Conservation (phyloP, 2,113 vertebrate species). For the Mixornis gularis region DNA sequence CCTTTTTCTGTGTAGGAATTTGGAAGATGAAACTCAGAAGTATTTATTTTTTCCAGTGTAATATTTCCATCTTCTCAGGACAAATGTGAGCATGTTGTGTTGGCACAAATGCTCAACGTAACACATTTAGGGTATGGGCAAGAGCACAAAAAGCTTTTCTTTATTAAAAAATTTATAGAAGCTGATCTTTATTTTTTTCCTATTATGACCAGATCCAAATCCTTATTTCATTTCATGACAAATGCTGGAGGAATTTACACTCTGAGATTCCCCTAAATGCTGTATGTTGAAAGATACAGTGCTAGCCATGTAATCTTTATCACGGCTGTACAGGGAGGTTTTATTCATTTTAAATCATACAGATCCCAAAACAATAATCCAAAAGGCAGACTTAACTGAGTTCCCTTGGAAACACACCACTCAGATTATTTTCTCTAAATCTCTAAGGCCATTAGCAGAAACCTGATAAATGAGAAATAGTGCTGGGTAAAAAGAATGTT, state of each 20-base stretch:
- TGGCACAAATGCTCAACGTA: rapidly evolving
- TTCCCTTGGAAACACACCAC: constrained; percentile 27
- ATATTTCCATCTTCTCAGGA: background rate
- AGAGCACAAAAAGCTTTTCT: background rate
- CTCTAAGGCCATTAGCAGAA: constrained; percentile 53
- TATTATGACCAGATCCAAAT: background rate
- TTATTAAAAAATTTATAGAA: background rate
- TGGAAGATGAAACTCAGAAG: background rate
- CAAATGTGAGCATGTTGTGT: rapidly evolving
- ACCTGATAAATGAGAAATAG: constrained; percentile 55
- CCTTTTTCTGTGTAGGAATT: background rate
- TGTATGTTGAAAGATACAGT: background rate
- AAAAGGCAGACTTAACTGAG: constrained; percentile 45
- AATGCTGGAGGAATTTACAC: background rate
- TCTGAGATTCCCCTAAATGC: background rate
- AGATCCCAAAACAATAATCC: constrained; percentile 60
- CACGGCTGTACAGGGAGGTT: background rate
- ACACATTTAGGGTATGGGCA: background rate
- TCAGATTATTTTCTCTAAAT: constrained; percentile 52
- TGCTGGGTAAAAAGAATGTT: constrained; percentile 19
- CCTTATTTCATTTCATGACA: background rate
- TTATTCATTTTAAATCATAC: constrained; percentile 42
- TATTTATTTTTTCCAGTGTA: background rate
- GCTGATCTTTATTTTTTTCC: background rate
- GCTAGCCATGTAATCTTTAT: constrained; percentile 18